Base-by-base conservation (phyloP, 2,888 invertebrate genomes). In the Sinelater perroti region DNA sequence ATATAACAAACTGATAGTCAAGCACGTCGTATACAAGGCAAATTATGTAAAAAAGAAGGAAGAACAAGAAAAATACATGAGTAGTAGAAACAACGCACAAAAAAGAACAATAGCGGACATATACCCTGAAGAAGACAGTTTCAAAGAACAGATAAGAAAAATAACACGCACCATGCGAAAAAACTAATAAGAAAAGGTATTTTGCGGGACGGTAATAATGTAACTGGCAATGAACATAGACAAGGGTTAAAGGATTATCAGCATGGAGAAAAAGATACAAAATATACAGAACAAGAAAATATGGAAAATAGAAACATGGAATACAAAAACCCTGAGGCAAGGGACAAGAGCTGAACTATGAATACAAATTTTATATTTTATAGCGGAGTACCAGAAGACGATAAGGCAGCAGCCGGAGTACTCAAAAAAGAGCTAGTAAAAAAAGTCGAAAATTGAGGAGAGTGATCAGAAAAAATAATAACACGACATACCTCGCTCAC, bases 61-160 rank as follows among this genome's bases (percentile, higher is more conserved):
- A 28, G 18, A 53, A 30, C 52, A 11, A 31, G 31, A 31, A n/a
- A 31, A 31, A 14, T 11, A 31, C 13, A 3, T 7, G 14, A 31
- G 31, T 7, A 31, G n/a, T n/a, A n/a, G 31, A 31, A 31, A 14
- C 31, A 31, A 31, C 10, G 2, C 31, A 31, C 31, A 31, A 31
- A 47, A 47, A 47, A 55, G 47, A 18, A 55, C 47, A 40, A 40
- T 38, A 20, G 14, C 36, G 11, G 18, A 54, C 1, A 52, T 42
- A 11, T 52, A 42, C 1, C 52, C 52, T 5, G 52, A 44, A 18
- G 44, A 26, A 26, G n/a, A 6, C 2, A 54, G 45, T 14, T 20
- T 54, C 17, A 36, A 54, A 28, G 46, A 54, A 35, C 54, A 54
- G 20, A 20, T 54, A 46, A 45, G 45, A 11, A 54, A 54, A 54